Percentiles rank a stretch among this genome's conserved stretches.
These are phyloP conservation scores for Anniella stebbinsi DNA, from an alignment of 2,797 vertebrate genomes.

Conservation along the genomic window DNA sequence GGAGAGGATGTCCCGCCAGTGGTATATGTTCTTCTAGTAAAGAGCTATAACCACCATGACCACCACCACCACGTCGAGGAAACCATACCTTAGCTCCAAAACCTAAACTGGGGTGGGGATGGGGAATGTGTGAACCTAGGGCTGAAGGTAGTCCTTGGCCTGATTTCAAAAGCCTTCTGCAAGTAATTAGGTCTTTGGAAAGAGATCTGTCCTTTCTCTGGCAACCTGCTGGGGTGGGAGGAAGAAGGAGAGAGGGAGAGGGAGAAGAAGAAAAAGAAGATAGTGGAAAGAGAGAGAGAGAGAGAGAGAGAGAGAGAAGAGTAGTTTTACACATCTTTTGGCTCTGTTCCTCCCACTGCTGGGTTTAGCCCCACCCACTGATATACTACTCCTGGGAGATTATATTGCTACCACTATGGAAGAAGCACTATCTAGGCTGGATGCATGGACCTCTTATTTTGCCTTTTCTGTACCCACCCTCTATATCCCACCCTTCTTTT, in stretches of 20 bases:
- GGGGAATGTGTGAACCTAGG: background rate
- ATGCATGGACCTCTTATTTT: background rate
- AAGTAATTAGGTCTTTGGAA: background rate
- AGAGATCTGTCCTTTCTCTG: no score
- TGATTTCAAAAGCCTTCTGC: background rate
- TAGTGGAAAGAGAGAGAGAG: no score
- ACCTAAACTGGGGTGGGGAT: background rate
- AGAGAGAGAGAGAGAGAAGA: background rate
- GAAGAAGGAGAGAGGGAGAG: background rate
- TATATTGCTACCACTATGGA: background rate
- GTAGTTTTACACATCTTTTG: background rate
- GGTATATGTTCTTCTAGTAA: no score
- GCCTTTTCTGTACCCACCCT: background rate
- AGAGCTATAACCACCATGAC: no score
- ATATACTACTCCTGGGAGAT: background rate
- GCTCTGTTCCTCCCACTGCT: background rate
- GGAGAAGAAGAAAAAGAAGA: background rate
- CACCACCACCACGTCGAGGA: no score
- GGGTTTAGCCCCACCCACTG: background rate
- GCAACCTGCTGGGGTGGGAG: no score
- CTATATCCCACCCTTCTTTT: background rate
- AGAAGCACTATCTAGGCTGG: background rate
- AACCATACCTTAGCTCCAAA: no score
- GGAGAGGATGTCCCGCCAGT: background rate
- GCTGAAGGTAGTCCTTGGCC: background rate